Conservation (phyloP, 2,113 vertebrate genomes). For the Pampusana beccarii region DNA sequence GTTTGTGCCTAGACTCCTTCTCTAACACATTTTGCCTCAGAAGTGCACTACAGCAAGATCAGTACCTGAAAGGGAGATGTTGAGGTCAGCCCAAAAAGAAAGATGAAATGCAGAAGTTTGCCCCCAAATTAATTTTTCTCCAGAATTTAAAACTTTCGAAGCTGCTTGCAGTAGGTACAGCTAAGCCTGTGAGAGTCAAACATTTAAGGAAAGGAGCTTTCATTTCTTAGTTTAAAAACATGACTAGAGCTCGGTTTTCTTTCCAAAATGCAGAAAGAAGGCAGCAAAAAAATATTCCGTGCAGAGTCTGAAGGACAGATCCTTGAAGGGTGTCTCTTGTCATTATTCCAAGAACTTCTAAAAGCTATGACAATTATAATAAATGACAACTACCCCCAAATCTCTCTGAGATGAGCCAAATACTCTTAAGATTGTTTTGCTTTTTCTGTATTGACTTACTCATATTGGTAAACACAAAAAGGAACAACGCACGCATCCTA, state of each 20-base stretch:
- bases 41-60: neutral
- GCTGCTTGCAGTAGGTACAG: neutral
- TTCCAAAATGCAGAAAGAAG: neutral
- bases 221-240: neutral
- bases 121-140: neutral
- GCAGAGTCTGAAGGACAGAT: constrained; percentile 7
- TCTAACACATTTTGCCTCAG: neutral
- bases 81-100: neutral
- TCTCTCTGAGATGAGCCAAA: neutral
- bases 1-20: neutral
- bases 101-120: neutral
- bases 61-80: neutral
- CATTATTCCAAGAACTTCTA: neutral
- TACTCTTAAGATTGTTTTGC: neutral
- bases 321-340: neutral
- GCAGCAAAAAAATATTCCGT: neutral
- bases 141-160: neutral
- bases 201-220: neutral
- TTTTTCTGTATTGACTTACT: neutral
- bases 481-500: neutral
- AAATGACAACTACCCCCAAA: constrained; percentile 4
- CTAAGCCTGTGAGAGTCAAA: neutral
- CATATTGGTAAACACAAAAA: neutral
- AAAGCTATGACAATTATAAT: neutral
- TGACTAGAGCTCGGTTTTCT: neutral